Evolutionary conservation across 1,140 invertebrate genomes (phyloP), one percentile per base, ranked within the genome.

Genomic region (Linepithema humile): DNA sequence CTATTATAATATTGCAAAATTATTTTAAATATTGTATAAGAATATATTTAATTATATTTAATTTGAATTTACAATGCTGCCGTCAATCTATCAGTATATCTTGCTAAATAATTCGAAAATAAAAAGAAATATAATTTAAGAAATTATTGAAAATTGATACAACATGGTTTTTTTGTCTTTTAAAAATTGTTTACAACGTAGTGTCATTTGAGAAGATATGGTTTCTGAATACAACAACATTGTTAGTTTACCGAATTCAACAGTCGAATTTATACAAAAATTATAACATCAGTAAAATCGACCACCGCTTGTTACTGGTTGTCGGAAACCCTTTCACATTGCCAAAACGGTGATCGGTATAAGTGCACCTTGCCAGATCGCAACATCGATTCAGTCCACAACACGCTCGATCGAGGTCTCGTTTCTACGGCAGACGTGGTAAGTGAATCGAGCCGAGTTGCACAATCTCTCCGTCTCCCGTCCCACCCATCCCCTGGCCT

Each of bases 361-460:
- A 50, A 67, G 35, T 80, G 26, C 64, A 53, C 35, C 64, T 70
- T 70, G 75, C 26, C 65, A 17, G n/a, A n/a, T n/a, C n/a, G n/a
- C n/a, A n/a, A n/a, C 53, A 70, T 84, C 62, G 48, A 3, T 57
- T 69, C 9, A 32, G n/a, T n/a, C 45, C 29, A 29, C 62, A 40
- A 55, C 78, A 59, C 43, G 73, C 45, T 69, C 62, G 67, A 59
- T 87, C 62, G 26, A 35, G 77, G 69, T 72, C 77, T 88, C 69
- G 75, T 88, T 78, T 85, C 86, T 80, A 64, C 60, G 38, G 70
- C 57, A 29, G 75, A 78, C 83, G 82, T 73, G 70, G 40, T 84
- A 86, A 89, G 88, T 83, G 82, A 89, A 85, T 89, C 60, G 85
- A 85, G 40, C 59, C 55, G 60, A 32, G 82, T 89, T 89, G 77